Percentiles rank a stretch among this genome's conserved stretches.
Conservation (phyloP, 2,888 invertebrate genomes). For the Thumatha senex region DNA sequence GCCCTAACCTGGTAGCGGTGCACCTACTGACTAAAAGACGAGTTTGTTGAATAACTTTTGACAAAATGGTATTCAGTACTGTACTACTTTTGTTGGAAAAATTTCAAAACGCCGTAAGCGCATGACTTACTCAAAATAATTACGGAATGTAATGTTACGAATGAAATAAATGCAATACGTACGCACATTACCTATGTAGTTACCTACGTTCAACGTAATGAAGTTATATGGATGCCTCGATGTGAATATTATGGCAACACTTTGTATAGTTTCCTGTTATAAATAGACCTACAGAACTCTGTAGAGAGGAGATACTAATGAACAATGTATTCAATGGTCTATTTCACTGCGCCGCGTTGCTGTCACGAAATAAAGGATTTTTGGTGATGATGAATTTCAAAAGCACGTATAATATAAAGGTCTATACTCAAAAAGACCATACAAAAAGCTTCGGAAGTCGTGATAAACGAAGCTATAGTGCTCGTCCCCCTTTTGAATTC, state of each 20-base stretch:
- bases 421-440: background rate
- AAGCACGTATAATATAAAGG: background rate
- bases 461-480: too few species aligned
- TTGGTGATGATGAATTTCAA: background rate
- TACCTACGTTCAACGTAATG: conserved; percentile 39
- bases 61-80: too few species aligned
- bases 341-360: background rate
- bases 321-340: background rate
- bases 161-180: conserved; percentile 43
- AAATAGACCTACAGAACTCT: background rate
- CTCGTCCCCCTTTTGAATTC: too few species aligned
- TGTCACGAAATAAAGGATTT: background rate
- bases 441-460: too few species aligned
- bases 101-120: conserved; percentile 11
- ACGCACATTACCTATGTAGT: conserved; percentile 30
- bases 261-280: conserved; percentile 1
- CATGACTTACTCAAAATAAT: conserved; percentile 33
- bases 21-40: too few species aligned
- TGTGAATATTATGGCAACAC: conserved; percentile 16
- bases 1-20: too few species aligned
- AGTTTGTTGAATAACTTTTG: too few species aligned
- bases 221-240: conserved; percentile 41
- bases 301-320: background rate
- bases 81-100: too few species aligned
- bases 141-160: conserved; percentile 39